Percentiles rank a stretch among this genome's conserved stretches.
Evolutionary conservation across 1,140 invertebrate species (phyloP).

Genomic region (Chelonus insularis): DNA sequence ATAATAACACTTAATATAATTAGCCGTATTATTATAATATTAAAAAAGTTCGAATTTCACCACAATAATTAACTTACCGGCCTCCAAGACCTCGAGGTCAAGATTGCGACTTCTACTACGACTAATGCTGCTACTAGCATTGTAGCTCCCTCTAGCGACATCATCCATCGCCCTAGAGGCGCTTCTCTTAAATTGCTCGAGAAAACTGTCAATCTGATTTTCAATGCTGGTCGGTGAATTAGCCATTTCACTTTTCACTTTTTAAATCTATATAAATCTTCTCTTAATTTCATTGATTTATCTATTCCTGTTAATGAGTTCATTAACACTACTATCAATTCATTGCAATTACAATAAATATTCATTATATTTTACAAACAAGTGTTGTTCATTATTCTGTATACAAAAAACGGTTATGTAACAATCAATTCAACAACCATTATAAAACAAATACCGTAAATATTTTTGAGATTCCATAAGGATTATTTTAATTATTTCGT

Average conservation of each 20-base stretch:
- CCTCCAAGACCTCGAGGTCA: slow-evolving; percentile 54
- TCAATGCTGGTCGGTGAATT: slow-evolving; percentile 73
- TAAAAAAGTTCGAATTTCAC: background rate
- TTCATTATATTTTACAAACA: no score
- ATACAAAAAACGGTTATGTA: no score
- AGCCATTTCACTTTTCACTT: slow-evolving; percentile 57
- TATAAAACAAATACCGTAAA: background rate
- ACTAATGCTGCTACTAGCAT: slow-evolving; percentile 48
- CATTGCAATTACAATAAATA: no score
- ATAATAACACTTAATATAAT: no score
- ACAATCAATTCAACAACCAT: no score
- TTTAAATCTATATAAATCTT: no score
- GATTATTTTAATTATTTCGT: no score
- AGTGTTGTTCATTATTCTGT: no score
- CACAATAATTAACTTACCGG: slow-evolving; percentile 43
- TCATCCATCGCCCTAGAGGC: slow-evolving; percentile 75
- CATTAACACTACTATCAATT: no score
- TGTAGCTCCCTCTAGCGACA: slow-evolving; percentile 41
- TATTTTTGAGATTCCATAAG: no score
- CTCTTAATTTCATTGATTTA: no score
- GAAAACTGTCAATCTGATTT: slow-evolving; percentile 79
- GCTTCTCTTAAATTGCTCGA: slow-evolving; percentile 77
- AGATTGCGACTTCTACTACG: slow-evolving; percentile 53
- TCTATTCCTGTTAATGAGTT: no score
- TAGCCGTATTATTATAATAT: background rate